Base-by-base conservation (phyloP, 2,888 invertebrate genomes). In the Sinopyrophorus schimmeli region DNA sequence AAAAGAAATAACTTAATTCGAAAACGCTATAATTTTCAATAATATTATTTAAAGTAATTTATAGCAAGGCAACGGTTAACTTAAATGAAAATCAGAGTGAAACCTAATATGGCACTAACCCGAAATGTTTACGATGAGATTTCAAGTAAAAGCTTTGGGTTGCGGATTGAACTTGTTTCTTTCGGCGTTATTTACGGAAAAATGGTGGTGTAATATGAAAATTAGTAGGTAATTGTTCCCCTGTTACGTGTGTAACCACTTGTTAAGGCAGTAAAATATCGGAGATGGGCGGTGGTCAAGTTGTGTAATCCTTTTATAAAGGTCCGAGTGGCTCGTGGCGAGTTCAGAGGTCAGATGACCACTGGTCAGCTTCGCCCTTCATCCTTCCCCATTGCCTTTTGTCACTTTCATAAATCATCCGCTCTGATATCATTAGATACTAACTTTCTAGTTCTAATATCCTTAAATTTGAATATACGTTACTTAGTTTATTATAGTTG, bases 301-400 rank as follows among this genome's bases (percentile, higher is more conserved):
- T 49, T 58, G 55, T 57, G 61, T 64, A 66, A 66, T 67, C 67
- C 67, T 62, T 64, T 66, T 65, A 66, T 64, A 65, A 64, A 64
- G 64, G 64, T 63, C 59, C 49, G 58, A 51, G 60, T 56, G 64
- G 58, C 66, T 65, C 65, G 66, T 66, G 66, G 62, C 61, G 59
- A 59, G 67, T 63, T 63, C 65, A 62, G 60, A 65, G 66, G 66
- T 66, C 67, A 66, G 60, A 63, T 67, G 66, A 64, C 66, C 66
- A 64, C 51, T 64, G 65, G 63, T 62, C 64, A 64, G 51, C 51
- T 50, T 50, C 47, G 54, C 43, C 46, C 47, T 51, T 52, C 52
- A 41, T 55, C 56, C 48, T 56, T 48, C 50, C 54, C 52, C 54
- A 51, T 47, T 47, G 49, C 47, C 47, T 51, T 44, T 55, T 51